Conservation (phyloP, 2,888 invertebrate genomes). For the Himalopsyche anomala region DNA sequence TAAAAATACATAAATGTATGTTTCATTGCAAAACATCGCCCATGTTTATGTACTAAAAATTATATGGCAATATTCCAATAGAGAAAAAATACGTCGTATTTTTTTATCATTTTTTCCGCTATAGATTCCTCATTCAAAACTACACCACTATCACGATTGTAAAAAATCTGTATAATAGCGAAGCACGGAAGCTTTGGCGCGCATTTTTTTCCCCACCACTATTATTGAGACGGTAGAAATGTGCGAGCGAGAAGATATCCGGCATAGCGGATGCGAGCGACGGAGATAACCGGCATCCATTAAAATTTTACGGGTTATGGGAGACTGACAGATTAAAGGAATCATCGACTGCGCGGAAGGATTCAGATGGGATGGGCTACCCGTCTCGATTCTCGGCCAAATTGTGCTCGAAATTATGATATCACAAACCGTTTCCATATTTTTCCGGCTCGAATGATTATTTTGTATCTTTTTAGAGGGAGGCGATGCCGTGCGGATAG, state of each 20-base stretch:
- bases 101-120: constrained; percentile 28
- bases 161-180: constrained; percentile 36
- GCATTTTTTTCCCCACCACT: constrained; percentile 40
- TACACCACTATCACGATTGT: constrained; percentile 42
- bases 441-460: constrained; percentile 55
- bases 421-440: constrained; percentile 58
- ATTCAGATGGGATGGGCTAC: constrained; percentile 49
- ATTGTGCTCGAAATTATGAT: constrained; percentile 60
- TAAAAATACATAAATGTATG: background rate
- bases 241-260: constrained; percentile 49
- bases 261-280: constrained; percentile 55
- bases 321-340: constrained; percentile 67
- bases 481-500: constrained; percentile 36
- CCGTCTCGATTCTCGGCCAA: constrained; percentile 50
- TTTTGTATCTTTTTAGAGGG: constrained; percentile 52
- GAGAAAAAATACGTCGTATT: constrained; percentile 3
- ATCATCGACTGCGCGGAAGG: constrained; percentile 63
- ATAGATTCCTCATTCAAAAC: constrained; percentile 39
- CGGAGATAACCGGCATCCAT: constrained; percentile 66
- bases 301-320: constrained; percentile 67
- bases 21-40: background rate
- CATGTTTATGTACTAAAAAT: constrained; percentile 28
- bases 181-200: constrained; percentile 37
- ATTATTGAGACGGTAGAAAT: constrained; percentile 32
- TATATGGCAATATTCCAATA: constrained; percentile 38